phyloP scores from a whole-genome alignment of 2,113 vertebrate species.

The Crypturellus undulatus region DNA sequence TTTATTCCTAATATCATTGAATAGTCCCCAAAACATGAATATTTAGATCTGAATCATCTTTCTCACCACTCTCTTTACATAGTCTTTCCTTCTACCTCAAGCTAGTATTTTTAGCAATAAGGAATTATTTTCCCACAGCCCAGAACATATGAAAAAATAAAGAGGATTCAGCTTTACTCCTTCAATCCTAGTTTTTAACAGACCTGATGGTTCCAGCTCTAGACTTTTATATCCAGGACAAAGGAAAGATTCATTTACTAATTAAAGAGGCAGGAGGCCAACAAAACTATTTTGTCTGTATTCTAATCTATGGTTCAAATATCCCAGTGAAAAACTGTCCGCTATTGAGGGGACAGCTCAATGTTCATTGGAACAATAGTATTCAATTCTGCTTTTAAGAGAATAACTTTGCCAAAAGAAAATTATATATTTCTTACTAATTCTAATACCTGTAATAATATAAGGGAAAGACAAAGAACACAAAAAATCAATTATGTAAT shows the following conservation, averaged over 20 bases:
- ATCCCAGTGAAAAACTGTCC: neutral
- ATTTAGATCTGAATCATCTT: conserved; percentile 55
- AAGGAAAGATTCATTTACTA: conserved; percentile 33
- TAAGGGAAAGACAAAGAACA: neutral
- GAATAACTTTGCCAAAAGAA: neutral
- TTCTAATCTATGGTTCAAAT: conserved; percentile 34
- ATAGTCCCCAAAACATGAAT: conserved; percentile 67
- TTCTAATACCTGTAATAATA: neutral
- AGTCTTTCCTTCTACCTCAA: conserved; percentile 37
- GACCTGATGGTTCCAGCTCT: neutral
- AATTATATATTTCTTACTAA: neutral
- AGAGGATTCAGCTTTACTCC: neutral
- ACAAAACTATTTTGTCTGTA: neutral
- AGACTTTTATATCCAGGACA: neutral
- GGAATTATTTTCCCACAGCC: conserved; percentile 24
- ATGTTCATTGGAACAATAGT: too few relatives aligned
- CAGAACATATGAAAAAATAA: neutral
- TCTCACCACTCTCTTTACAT: conserved; percentile 37
- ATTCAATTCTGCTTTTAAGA: neutral
- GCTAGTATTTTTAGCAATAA: conserved; percentile 38
- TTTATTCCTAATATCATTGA: conserved; percentile 73
- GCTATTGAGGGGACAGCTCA: too few relatives aligned
- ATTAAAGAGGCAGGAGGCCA: conserved; percentile 8
- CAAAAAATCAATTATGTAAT: neutral
- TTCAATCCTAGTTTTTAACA: conserved; percentile 18